Evolutionary conservation across 2,797 vertebrate genomes (phyloP).

Genomic region (Pangasius macronema): DNA sequence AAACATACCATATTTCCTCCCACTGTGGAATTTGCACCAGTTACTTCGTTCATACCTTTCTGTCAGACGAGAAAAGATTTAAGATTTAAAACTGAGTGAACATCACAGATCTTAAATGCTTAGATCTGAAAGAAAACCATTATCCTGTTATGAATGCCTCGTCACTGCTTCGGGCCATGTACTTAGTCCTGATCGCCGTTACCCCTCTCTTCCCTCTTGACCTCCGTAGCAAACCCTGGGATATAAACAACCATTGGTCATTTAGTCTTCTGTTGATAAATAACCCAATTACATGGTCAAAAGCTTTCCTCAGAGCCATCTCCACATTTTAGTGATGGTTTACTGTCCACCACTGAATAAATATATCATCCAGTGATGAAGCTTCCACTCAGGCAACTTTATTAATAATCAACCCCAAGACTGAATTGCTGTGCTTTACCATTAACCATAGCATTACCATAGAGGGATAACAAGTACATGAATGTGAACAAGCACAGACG

Average conservation of each 20-base stretch:
- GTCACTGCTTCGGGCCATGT: background rate
- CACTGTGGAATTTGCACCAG: background rate
- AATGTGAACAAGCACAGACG: conserved; percentile 57
- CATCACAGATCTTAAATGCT: conserved; percentile 28
- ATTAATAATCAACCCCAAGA: conserved; percentile 22
- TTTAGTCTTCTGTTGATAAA: conserved; percentile 49
- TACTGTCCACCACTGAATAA: conserved; percentile 24
- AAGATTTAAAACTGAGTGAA: conserved; percentile 63
- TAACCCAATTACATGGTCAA: conserved; percentile 40
- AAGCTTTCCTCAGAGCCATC: conserved; percentile 17
- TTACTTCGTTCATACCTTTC: conserved; percentile 60
- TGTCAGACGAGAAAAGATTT: conserved; percentile 53
- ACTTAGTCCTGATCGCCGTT: background rate
- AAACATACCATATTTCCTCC: conserved; percentile 39
- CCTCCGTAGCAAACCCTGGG: conserved; percentile 17
- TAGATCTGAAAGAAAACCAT: background rate
- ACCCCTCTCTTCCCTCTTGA: conserved; percentile 20
- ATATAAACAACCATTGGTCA: conserved; percentile 49
- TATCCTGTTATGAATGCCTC: background rate
- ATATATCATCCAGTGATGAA: conserved; percentile 46
- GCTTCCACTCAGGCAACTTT: conserved; percentile 17
- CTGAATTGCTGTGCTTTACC: background rate
- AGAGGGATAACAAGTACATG: conserved; percentile 52
- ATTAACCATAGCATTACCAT: conserved; percentile 36
- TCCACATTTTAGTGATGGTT: conserved; percentile 1